phyloP scores from a whole-genome alignment of 2,888 invertebrate species.

The Eupsilia transversa region DNA sequence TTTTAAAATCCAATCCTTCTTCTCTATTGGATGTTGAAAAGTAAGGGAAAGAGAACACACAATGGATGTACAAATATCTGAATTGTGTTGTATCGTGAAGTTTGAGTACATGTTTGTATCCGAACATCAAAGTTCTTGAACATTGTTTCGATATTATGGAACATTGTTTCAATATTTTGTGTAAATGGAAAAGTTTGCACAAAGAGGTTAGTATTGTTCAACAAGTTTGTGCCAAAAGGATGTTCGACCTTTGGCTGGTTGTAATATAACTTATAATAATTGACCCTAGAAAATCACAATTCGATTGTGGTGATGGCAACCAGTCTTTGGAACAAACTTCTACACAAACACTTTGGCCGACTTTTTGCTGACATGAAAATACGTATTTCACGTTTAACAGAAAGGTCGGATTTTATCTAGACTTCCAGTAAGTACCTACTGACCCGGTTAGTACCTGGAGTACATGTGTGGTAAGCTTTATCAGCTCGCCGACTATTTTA shows the following conservation, averaged over 20 bases:
- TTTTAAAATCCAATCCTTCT: conserved; percentile 3
- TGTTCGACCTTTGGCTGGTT: conserved; percentile 19
- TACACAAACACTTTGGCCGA: conserved; percentile 21
- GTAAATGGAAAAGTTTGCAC: conserved; percentile 40
- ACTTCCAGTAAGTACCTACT: conserved; percentile 3
- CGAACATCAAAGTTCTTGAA: conserved; percentile 25
- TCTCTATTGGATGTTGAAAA: not conserved
- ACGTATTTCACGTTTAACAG: conserved; percentile 28
- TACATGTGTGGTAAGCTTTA: not conserved
- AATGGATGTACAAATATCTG: not conserved
- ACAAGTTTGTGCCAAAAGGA: conserved; percentile 21
- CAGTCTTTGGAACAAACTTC: conserved; percentile 43
- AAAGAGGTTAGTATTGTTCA: conserved; percentile 21
- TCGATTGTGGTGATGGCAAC: conserved; percentile 21
- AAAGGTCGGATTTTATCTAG: conserved; percentile 28
- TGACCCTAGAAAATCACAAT: conserved; percentile 14
- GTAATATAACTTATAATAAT: conserved; percentile 50
- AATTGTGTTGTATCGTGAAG: not conserved
- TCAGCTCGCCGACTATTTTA: not conserved
- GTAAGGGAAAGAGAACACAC: not conserved
- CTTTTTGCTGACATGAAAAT: conserved; percentile 20
- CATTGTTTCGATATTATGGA: conserved; percentile 28
- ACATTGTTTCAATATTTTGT: conserved; percentile 32
- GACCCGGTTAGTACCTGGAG: not conserved
- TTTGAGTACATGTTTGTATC: conserved; percentile 4